Conservation (phyloP, 2,113 vertebrate species). For the Acrocephalus kingi region DNA sequence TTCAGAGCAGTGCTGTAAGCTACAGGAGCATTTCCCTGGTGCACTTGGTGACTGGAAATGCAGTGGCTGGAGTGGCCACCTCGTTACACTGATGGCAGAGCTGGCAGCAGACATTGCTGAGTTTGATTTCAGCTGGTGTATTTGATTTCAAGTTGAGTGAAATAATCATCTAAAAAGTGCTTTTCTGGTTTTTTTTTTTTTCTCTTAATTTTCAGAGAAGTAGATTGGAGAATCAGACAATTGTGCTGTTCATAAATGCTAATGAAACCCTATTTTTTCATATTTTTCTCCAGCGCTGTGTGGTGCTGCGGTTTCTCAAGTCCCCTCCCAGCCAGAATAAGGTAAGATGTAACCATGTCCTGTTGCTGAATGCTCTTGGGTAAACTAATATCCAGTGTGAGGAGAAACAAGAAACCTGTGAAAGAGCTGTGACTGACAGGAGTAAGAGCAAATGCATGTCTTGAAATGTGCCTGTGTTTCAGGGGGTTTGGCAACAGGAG, state of each 20-base stretch:
- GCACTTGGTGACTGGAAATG: background rate
- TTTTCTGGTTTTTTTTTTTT: background rate
- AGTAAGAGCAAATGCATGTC: background rate
- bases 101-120: background rate
- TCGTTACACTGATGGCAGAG: background rate
- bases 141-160: background rate
- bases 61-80: background rate
- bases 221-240: background rate
- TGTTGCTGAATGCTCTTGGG: background rate
- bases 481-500: background rate
- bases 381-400: background rate
- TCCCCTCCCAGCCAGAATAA: slow-evolving; percentile 83
- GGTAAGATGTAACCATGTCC: slow-evolving; percentile 63
- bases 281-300: slow-evolving; percentile 80
- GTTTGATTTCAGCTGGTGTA: background rate
- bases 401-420: background rate
- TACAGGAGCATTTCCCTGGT: background rate
- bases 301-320: slow-evolving; percentile 93
- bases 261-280: background rate
- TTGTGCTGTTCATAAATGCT: background rate
- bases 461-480: background rate
- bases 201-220: background rate
- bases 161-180: background rate
- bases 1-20: background rate
- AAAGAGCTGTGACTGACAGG: background rate